Percentiles rank a stretch among this genome's conserved stretches.
These are phyloP conservation scores for Masticophis lateralis DNA, from an alignment of 2,797 vertebrate species.

Conservation along the genomic window DNA sequence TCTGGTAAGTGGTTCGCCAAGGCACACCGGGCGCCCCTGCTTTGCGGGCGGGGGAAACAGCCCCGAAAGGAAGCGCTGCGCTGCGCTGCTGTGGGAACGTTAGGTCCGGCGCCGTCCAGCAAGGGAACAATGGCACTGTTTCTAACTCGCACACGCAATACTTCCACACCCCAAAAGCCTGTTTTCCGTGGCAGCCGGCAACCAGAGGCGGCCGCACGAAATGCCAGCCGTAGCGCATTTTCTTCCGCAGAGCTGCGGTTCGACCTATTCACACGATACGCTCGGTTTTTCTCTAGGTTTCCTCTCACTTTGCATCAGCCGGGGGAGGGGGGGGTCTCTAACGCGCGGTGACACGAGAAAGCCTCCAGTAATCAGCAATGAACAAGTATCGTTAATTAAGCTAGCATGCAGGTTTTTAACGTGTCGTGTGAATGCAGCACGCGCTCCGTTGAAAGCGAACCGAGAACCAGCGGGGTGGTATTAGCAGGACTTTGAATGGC, in stretches of 20 bases:
- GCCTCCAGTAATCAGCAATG: neutral
- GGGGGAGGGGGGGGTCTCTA: neutral
- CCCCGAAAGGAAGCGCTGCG: neutral
- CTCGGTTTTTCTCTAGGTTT: neutral
- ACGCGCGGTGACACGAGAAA: neutral
- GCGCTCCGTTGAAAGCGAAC: neutral
- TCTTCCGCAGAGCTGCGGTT: neutral
- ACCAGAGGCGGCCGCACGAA: conserved; percentile 21
- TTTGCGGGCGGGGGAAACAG: conserved; percentile 19
- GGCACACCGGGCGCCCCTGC: conserved; percentile 11
- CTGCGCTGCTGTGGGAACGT: neutral
- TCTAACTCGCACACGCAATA: neutral
- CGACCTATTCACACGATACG: neutral
- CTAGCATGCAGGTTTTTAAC: neutral
- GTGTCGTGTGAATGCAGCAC: neutral
- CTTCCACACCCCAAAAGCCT: too few species aligned
- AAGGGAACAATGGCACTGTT: neutral
- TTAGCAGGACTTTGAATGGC: neutral
- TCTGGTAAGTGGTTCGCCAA: conserved; percentile 80
- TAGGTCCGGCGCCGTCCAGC: neutral
- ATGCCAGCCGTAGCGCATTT: neutral
- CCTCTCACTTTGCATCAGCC: neutral
- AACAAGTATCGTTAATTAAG: neutral
- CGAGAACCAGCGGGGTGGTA: neutral
- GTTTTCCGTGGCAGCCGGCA: conserved; percentile 24